Conservation (phyloP, 2,113 vertebrate species). For the Chaenocephalus aceratus region DNA sequence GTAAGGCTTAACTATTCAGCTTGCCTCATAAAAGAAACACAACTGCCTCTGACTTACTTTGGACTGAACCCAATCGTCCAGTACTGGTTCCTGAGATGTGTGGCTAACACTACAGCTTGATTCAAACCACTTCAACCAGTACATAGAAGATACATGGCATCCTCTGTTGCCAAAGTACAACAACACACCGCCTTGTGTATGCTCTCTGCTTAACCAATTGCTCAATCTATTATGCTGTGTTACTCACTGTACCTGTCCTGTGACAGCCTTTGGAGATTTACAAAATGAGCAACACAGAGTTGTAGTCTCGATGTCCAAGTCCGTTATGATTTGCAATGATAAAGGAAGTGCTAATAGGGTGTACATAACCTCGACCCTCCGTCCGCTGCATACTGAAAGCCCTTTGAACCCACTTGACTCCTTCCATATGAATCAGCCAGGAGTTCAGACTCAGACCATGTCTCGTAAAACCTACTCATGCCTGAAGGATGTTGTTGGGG, state of each 20-base stretch:
- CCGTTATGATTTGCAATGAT: not conserved
- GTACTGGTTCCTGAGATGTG: not conserved
- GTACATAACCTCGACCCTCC: not conserved
- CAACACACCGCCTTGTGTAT: not conserved
- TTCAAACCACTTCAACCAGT: not conserved
- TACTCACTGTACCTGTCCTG: not conserved
- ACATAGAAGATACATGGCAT: not conserved
- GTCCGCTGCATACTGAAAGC: not conserved
- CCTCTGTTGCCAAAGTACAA: too few species aligned
- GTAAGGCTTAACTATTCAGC: not conserved
- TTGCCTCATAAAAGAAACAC: not conserved
- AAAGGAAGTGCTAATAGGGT: not conserved
- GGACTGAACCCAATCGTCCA: too few species aligned
- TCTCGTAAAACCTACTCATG: slow-evolving; percentile 48
- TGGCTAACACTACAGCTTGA: not conserved
- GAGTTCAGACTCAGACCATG: slow-evolving; percentile 10
- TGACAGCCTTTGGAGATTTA: not conserved
- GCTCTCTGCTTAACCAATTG: not conserved
- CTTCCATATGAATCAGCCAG: slow-evolving; percentile 24
- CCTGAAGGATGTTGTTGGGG: slow-evolving; percentile 17
- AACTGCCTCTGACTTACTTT: not conserved
- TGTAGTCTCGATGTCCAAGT: not conserved
- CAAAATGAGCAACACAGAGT: not conserved
- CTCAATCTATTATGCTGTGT: not conserved
- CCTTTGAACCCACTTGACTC: not conserved